phyloP scores from a whole-genome alignment of 2,113 vertebrate genomes.

The Natator depressus region DNA sequence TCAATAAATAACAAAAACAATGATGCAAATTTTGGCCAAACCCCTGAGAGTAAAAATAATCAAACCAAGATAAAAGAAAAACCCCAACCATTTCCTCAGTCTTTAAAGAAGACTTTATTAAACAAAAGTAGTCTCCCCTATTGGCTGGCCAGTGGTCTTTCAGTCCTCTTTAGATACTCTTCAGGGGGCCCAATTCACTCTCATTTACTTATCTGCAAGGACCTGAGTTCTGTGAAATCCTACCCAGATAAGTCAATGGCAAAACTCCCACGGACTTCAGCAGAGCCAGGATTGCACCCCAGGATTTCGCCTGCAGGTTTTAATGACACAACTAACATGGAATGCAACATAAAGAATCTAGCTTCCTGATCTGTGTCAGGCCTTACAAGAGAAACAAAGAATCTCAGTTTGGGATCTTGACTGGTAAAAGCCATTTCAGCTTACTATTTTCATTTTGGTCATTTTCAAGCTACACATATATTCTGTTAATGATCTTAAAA shows the following conservation, averaged over 20 bases:
- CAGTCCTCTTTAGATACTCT: neutral
- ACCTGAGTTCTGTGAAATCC: neutral
- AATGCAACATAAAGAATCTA: neutral
- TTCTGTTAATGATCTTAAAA: neutral
- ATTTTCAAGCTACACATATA: neutral
- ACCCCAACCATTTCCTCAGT: neutral
- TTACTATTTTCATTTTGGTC: neutral
- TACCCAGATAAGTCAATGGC: neutral
- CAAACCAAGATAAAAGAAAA: neutral
- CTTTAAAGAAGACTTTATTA: neutral
- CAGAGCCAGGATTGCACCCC: neutral
- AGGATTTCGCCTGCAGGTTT: neutral
- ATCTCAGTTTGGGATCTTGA: neutral
- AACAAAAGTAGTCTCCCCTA: neutral
- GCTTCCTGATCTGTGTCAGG: neutral
- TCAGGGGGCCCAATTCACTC: neutral
- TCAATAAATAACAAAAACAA: neutral
- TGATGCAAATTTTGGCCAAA: neutral
- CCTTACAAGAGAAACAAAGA: neutral
- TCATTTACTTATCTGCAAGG: neutral
- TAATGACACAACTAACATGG: neutral
- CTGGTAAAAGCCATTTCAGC: neutral
- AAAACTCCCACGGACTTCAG: neutral
- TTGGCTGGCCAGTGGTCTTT: neutral
- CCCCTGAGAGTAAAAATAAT: neutral